Evolutionary conservation across 1,140 invertebrate species (phyloP), one percentile per base, ranked within the genome.

Genomic region (Nasonia vitripennis): DNA sequence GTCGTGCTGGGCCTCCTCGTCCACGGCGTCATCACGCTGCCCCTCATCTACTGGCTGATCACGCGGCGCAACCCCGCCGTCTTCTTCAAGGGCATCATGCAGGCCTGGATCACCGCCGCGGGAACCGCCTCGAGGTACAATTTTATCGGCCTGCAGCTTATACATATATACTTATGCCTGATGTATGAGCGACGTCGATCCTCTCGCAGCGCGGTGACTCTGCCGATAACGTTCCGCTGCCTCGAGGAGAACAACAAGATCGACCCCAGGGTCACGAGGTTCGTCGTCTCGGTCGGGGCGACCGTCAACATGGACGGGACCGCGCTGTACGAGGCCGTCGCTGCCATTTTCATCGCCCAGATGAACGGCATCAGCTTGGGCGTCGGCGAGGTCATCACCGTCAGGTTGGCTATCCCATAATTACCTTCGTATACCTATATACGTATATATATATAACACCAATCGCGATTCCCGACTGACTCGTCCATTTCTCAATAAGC

Each of bases 261-360:
- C 75, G 96, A 97, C 91, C 92, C 94, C 20, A 92, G 96, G 85
- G 95, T 97, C 27, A 96, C 96, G n/a, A 92, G 95, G 77, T 96
- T 96, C 88, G 95, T 96, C 14, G 93, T 96, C 9, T 94, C 96
- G 3, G 94, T 96, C 68, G 95, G 95, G 20, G 95, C 95, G 3
- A 96, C 95, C 0, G 94, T 96, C 11, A 96, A 96, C 89, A 96
- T 96, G 94, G 96, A 97, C 87, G 96, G 96, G 9, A 97, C 96
- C 45, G 96, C 96, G 4, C 91, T 96, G 5, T 97, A 96, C 88
- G 96, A 96, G 83, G 94, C 95, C 1, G 94, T 96, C 3, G 95
- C 96, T 9, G 95, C 95, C 17, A 94, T 96, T 87, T 97, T 97
- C 89, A 95, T 97, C 62, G 96, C 95, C 1, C 96, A 96, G 89